phyloP scores from a whole-genome alignment of 2,113 vertebrate genomes.

The Tupaia chinensis region DNA sequence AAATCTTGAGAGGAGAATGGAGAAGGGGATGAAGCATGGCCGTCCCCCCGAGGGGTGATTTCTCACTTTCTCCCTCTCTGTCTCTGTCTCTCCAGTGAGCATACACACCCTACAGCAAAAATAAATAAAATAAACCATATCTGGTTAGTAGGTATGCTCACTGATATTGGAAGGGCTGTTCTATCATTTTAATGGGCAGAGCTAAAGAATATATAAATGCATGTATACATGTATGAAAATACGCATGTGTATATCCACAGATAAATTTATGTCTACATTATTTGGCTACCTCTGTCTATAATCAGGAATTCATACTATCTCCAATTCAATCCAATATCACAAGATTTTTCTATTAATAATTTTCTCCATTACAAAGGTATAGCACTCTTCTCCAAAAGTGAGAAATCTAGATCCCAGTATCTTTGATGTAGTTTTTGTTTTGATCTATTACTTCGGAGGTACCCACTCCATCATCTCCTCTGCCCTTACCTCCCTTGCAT shows the following conservation, averaged over 20 bases:
- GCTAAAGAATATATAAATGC: background rate
- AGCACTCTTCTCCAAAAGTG: background rate
- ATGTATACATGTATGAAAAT: background rate
- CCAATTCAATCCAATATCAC: background rate
- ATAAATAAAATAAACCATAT: no score
- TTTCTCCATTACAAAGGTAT: background rate
- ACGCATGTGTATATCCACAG: background rate
- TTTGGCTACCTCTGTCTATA: background rate
- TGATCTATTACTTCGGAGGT: no score
- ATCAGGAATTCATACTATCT: background rate
- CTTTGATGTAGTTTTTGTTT: background rate
- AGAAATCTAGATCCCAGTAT: background rate
- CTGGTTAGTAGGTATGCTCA: background rate
- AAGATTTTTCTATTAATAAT: background rate
- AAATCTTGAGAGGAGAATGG: no score
- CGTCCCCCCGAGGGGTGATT: no score
- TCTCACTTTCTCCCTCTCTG: no score
- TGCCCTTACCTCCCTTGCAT: background rate
- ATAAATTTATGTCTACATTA: background rate
- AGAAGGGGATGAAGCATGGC: no score
- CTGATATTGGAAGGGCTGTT: background rate
- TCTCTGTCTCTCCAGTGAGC: no score
- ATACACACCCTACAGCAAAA: no score
- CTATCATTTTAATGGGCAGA: background rate
- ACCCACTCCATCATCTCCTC: background rate